These are phyloP conservation scores for Andinoacara biseriatus DNA, from an alignment of 2,113 vertebrate species.

Conservation along the genomic window DNA sequence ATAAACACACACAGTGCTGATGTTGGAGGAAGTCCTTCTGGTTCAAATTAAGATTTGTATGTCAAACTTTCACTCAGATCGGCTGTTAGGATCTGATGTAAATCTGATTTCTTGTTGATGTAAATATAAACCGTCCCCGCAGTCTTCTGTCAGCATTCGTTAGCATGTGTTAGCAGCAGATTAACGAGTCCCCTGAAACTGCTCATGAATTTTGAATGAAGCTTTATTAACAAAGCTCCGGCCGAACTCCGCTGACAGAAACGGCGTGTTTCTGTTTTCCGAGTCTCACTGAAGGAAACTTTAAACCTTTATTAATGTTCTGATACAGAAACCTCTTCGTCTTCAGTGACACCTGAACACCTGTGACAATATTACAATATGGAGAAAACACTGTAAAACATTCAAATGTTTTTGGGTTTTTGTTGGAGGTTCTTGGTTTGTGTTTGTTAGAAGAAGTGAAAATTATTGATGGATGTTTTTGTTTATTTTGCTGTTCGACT, in stretches of 20 bases:
- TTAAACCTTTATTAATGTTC: neutral
- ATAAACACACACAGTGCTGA: neutral
- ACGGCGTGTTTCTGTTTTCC: neutral
- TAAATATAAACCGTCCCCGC: neutral
- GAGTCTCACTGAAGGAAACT: neutral
- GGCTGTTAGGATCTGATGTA: neutral
- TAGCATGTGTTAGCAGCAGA: slow-evolving; percentile 13
- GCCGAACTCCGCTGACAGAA: neutral
- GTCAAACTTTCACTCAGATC: neutral
- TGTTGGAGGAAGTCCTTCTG: neutral
- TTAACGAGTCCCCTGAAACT: slow-evolving; percentile 4
- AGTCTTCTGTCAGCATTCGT: neutral
- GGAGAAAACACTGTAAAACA: neutral
- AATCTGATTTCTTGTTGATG: neutral
- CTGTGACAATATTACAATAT: neutral
- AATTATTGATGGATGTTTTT: too few relatives aligned
- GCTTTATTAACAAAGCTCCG: slow-evolving; percentile 3
- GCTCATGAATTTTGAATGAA: slow-evolving; percentile 13
- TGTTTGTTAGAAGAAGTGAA: neutral
- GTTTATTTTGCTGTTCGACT: too few relatives aligned
- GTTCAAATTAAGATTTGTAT: neutral
- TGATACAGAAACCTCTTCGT: neutral
- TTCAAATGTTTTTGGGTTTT: neutral
- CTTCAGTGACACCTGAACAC: neutral
- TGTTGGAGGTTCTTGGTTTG: neutral